These are phyloP conservation scores for Spheniscus humboldti DNA, from an alignment of 2,797 vertebrate genomes.

Conservation along the genomic window DNA sequence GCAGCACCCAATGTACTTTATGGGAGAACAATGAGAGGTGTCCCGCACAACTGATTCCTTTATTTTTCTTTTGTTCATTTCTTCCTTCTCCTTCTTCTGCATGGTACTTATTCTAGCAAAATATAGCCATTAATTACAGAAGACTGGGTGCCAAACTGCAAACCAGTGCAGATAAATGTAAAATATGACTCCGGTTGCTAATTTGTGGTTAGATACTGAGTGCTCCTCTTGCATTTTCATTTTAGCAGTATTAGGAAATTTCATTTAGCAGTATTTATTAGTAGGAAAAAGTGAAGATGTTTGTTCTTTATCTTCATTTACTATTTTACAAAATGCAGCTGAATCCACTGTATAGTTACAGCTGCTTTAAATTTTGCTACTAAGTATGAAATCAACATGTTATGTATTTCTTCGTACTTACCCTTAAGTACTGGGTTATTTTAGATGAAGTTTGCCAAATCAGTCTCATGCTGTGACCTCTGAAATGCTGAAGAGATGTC, in stretches of 20 bases:
- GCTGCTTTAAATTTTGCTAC: background rate
- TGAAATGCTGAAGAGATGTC: slow-evolving; percentile 7
- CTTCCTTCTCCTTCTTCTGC: background rate
- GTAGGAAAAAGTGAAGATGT: background rate
- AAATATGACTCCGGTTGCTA: background rate
- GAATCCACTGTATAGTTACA: background rate
- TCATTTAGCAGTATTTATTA: too few species aligned
- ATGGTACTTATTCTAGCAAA: background rate
- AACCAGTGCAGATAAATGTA: background rate
- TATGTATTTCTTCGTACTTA: background rate
- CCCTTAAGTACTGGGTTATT: background rate
- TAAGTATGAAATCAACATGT: background rate
- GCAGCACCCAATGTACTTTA: background rate
- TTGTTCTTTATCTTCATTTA: background rate
- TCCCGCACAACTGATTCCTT: background rate
- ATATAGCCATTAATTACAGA: background rate
- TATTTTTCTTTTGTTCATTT: background rate
- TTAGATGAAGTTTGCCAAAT: slow-evolving; percentile 33
- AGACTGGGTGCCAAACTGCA: background rate
- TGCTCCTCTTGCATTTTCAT: background rate
- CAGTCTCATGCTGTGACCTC: slow-evolving; percentile 46
- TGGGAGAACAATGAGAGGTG: background rate
- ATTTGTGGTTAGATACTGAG: background rate
- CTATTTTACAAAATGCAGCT: background rate
- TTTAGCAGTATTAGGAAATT: background rate